A percentile compares a stretch with the other conserved stretches of the same genome.
Conservation (phyloP, 2,797 vertebrate genomes). For the Sebastolobus altivelis region DNA sequence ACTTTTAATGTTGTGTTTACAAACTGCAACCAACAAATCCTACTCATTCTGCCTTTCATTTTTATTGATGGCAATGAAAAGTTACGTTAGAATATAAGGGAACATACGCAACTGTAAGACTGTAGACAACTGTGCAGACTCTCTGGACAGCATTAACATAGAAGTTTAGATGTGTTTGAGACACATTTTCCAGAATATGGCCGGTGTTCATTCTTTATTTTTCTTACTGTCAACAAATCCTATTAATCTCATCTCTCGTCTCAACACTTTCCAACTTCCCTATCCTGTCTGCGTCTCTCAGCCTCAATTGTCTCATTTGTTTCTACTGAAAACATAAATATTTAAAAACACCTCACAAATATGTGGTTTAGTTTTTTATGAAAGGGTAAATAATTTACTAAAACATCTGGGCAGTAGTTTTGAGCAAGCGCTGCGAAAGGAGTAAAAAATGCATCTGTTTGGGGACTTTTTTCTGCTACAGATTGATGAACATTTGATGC, state of each 20-base stretch:
- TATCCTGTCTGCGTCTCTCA: not conserved
- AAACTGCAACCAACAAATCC: too few relatives aligned
- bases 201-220: not conserved
- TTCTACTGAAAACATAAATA: not conserved
- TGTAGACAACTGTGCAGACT: not conserved
- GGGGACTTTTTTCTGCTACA: not conserved
- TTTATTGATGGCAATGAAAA: too few relatives aligned
- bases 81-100: too few relatives aligned
- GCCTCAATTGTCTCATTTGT: not conserved
- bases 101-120: not conserved
- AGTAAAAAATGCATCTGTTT: not conserved
- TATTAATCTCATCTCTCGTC: not conserved
- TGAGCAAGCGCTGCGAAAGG: not conserved
- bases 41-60: too few relatives aligned
- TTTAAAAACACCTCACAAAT: not conserved
- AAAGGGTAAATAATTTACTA: not conserved
- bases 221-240: not conserved
- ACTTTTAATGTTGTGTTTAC: too few relatives aligned
- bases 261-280: not conserved
- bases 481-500: not conserved
- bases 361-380: not conserved
- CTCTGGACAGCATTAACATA: not conserved
- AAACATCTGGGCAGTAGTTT: not conserved
- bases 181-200: not conserved
- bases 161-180: not conserved